Percentiles rank a stretch among this genome's conserved stretches.
Evolutionary conservation across 2,113 vertebrate genomes (phyloP).

Genomic region (Calyptomena viridis): DNA sequence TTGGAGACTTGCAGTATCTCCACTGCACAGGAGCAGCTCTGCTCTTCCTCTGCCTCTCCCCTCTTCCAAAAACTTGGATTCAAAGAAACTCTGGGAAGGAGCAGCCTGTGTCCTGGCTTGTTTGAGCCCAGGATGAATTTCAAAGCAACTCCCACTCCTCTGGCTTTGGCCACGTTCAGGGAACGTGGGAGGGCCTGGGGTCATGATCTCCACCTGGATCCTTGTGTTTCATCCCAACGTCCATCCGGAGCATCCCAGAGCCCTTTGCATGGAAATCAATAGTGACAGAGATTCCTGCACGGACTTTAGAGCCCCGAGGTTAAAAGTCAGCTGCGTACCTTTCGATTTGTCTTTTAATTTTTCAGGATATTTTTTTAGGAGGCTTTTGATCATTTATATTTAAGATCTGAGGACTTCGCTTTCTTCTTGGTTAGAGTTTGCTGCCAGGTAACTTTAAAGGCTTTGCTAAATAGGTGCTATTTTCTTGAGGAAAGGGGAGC

Average conservation of each 20-base stretch:
- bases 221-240: background rate
- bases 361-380: background rate
- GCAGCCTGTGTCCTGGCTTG: background rate
- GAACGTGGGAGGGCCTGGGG: background rate
- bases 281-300: background rate
- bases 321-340: background rate
- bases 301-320: background rate
- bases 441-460: background rate
- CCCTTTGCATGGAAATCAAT: background rate
- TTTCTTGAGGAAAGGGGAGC: background rate
- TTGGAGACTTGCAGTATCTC: background rate
- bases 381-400: conserved; percentile 2
- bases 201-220: background rate
- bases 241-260: fast-evolving
- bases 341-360: background rate
- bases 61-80: background rate
- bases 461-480: background rate
- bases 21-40: background rate
- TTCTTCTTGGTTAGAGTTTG: background rate
- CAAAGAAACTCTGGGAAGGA: background rate
- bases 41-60: background rate
- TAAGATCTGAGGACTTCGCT: background rate
- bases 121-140: background rate
- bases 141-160: background rate
- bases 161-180: background rate